These are phyloP conservation scores for Lasioglossum morio DNA, from an alignment of 2,888 invertebrate species.

Conservation along the genomic window DNA sequence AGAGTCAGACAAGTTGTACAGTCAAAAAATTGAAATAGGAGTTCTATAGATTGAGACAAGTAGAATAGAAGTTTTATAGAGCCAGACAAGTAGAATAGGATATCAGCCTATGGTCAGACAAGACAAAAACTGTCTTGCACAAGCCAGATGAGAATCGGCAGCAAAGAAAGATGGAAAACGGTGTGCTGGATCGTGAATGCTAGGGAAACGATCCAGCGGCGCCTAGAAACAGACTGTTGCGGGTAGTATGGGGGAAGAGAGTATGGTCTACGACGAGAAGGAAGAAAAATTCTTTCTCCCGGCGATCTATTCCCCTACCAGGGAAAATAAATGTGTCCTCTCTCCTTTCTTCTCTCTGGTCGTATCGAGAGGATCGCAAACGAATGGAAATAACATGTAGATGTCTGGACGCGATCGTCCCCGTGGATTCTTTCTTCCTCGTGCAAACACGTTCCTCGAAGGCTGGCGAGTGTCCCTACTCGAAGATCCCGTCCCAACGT, in stretches of 20 bases:
- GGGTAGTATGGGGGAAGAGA: background rate
- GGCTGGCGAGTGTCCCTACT: constrained; percentile 17
- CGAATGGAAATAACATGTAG: constrained; percentile 83
- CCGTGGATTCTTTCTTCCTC: constrained; percentile 51
- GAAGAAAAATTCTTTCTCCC: background rate
- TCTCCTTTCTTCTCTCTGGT: constrained; percentile 1
- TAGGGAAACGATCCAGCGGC: background rate
- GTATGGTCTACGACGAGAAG: constrained; percentile 1
- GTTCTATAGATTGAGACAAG: no score
- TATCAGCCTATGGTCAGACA: no score
- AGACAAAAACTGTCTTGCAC: background rate
- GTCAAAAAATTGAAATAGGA: no score
- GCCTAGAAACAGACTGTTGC: constrained; percentile 2
- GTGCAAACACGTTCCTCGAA: constrained; percentile 61
- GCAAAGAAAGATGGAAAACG: background rate
- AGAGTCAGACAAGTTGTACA: no score
- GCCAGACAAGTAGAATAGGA: no score
- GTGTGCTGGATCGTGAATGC: background rate
- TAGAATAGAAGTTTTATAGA: no score
- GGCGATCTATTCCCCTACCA: background rate
- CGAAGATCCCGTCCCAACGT: constrained; percentile 37
- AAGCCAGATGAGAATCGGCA: background rate
- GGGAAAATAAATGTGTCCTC: constrained; percentile 1
- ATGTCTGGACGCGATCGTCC: constrained; percentile 69
- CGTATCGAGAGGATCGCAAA: constrained; percentile 62